A percentile compares a stretch with the other conserved stretches of the same genome.
Evolutionary conservation across 2,113 vertebrate genomes (phyloP).

Genomic region (Cololabis saira): DNA sequence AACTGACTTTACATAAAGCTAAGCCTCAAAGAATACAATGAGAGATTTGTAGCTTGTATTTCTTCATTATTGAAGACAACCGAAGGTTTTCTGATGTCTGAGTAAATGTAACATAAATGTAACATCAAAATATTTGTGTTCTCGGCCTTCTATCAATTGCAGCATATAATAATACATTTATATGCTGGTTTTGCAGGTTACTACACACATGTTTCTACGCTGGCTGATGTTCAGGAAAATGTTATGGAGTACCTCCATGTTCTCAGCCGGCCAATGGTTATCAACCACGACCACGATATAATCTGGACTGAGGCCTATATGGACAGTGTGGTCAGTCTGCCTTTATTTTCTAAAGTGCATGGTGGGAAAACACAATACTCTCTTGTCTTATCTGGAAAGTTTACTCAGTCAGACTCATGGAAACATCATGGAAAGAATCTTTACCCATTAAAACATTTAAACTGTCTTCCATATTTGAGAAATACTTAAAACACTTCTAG

Average conservation of each 20-base stretch:
- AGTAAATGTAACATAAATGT: too few relatives aligned
- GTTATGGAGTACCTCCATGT: conserved; percentile 99
- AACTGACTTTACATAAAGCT: too few relatives aligned
- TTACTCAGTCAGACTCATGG: not conserved
- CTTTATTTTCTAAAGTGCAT: not conserved
- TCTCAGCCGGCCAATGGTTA: conserved; percentile 97
- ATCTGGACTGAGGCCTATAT: conserved; percentile 98
- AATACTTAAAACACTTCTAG: too few relatives aligned
- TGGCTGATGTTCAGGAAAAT: conserved; percentile 95
- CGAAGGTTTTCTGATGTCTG: too few relatives aligned
- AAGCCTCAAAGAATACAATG: too few relatives aligned
- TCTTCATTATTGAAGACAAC: too few relatives aligned
- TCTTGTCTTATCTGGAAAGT: not conserved
- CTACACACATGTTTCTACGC: conserved; percentile 94
- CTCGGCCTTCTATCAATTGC: not conserved
- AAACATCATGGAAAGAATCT: not conserved
- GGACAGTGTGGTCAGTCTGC: conserved; percentile 90
- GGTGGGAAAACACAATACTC: not conserved
- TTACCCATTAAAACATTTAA: not conserved
- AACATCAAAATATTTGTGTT: too few relatives aligned
- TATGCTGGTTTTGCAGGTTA: conserved; percentile 83
- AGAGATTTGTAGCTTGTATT: too few relatives aligned
- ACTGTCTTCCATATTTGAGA: too few relatives aligned
- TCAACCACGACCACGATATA: conserved; percentile 95
- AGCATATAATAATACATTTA: not conserved